A percentile compares a stretch with the other conserved stretches of the same genome.
These are phyloP conservation scores for Dendrocopos noguchii DNA, from an alignment of 2,113 vertebrate species.

Conservation along the genomic window DNA sequence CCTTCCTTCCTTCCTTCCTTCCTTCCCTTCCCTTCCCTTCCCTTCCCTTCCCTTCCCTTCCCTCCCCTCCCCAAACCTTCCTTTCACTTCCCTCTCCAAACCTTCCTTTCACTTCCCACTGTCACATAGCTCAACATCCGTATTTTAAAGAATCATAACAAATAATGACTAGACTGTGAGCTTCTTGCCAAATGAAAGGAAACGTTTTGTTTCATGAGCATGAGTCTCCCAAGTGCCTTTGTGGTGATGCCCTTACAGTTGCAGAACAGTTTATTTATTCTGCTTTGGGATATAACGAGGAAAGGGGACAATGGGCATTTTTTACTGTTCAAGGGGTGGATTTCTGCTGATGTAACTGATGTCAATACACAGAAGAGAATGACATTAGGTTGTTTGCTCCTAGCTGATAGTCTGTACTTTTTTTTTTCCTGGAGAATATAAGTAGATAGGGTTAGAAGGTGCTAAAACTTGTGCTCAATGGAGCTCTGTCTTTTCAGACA, in stretches of 20 bases:
- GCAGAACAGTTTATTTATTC: constrained; percentile 33
- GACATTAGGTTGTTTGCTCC: neutral
- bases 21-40: neutral
- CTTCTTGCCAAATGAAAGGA: neutral
- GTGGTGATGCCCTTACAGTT: neutral
- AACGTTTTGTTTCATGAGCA: neutral
- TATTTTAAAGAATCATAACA: neutral
- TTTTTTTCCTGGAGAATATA: neutral
- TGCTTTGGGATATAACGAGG: constrained; percentile 11
- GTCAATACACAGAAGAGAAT: neutral
- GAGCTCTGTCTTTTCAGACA: neutral
- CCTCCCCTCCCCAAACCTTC: no score
- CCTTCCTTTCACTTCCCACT: no score
- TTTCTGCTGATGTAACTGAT: neutral
- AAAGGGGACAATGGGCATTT: neutral
- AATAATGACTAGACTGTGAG: neutral
- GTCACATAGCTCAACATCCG: neutral
- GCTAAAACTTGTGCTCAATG: neutral
- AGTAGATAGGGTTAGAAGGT: neutral
- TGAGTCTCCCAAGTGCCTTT: constrained; percentile 31
- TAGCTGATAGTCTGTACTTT: neutral
- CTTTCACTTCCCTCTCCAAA: no score
- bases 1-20: neutral
- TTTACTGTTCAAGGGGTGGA: neutral
- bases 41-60: no score